Evolutionary conservation across 64 coral and sea anemone species (phyloP), one percentile per base, ranked within the genome.

Genomic region (Montipora capricornis): DNA sequence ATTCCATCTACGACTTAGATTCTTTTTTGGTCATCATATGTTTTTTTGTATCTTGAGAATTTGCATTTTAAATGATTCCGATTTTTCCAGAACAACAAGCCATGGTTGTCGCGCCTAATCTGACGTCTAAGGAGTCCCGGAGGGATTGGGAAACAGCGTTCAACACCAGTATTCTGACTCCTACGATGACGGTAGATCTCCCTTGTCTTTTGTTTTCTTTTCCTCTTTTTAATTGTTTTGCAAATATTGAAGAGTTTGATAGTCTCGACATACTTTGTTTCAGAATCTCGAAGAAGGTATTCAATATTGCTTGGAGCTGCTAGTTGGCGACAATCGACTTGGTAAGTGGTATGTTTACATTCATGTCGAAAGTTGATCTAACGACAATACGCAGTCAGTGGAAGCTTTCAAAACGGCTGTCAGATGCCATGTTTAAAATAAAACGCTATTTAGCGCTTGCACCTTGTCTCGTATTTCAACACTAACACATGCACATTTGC

Each of bases 121-220:
- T 92, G 0, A 77, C 17, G 73, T 77, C 80, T 16, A 29, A 82
- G 4, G 24, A 45, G 6, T 76, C 80, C 58, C 80, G 90, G 17
- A 86, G 73, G 44, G 26, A 85, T 3, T 92, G 90, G 90, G 90
- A 92, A 85, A 74, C 81, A 15, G 81, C 55, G 0, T 92, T 92
- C n/a, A 86, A 16, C 26, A 49, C 70, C 17, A 71, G 7, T 73
- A 19, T 86, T 16, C 44, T 86, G 6, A 73, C 82, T 51, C 82
- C 82, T 70, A 44, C 66, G 1, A 50, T 86, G 19, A 86, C 62
- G 60, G 82, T 86, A 73, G 49, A 64, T 50, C 4, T 11, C 12
- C 74, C 44, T 44, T 14, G 9, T 12, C 2, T 47, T 76, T 76
- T 5, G 22, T 20, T 74, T 6, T 74, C 5, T 26, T n/a, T 55